Conservation (phyloP, 2,797 vertebrate species). For the Coendou prehensilis region DNA sequence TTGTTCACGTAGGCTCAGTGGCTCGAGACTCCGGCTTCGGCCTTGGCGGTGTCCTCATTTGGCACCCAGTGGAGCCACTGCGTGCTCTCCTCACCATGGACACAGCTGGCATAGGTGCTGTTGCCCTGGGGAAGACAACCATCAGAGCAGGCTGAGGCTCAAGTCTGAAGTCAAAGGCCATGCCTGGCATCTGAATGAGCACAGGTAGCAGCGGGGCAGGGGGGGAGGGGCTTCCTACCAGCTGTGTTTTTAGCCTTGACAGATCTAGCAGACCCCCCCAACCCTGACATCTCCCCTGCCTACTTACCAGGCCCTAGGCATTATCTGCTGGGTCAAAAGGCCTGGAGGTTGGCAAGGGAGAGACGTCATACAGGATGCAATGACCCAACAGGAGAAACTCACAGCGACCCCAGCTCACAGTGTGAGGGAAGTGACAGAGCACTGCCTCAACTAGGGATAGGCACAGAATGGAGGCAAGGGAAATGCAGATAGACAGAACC, state of each 20-base stretch:
- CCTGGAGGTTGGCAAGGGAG: neutral
- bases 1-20: slow-evolving; percentile 65
- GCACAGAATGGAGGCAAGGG: neutral
- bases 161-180: neutral
- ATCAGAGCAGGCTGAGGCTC: neutral
- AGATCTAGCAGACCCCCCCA: neutral
- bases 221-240: neutral
- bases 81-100: neutral
- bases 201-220: neutral
- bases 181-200: neutral
- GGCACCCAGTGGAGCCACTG: slow-evolving; percentile 2
- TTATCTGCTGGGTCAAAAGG: neutral
- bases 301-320: neutral
- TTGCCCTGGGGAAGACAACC: neutral
- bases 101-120: neutral
- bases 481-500: neutral
- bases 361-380: neutral
- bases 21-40: neutral
- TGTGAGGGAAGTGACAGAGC: neutral
- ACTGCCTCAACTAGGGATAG: neutral
- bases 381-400: neutral
- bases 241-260: neutral
- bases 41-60: slow-evolving; percentile 5
- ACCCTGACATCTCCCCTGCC: neutral
- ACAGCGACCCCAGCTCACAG: neutral